phyloP scores from a whole-genome alignment of 1,140 invertebrate genomes.

The Plodia interpunctella region DNA sequence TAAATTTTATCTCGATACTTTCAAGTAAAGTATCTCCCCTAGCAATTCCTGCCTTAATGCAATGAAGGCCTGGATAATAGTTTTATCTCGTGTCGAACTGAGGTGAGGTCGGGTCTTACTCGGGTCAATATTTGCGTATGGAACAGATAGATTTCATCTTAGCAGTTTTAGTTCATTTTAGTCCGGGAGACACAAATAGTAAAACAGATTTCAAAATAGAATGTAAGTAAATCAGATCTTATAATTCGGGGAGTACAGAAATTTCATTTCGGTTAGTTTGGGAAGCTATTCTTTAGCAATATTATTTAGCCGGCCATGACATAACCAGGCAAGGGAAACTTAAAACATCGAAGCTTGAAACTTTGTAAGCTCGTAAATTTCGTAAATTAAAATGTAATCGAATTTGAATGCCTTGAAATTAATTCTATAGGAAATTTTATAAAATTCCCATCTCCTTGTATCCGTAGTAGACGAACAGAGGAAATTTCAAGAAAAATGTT shows the following conservation, averaged over 20 bases:
- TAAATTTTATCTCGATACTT: constrained; percentile 3
- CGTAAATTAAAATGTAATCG: too few relatives aligned
- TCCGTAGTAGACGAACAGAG: neutral
- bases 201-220: too few relatives aligned
- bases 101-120: constrained; percentile 33
- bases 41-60: constrained; percentile 24
- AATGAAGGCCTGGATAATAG: constrained; percentile 38
- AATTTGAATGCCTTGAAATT: neutral
- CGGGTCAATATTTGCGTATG: constrained; percentile 49
- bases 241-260: too few relatives aligned
- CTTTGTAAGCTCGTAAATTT: too few relatives aligned
- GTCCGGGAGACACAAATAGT: too few relatives aligned
- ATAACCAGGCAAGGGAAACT: too few relatives aligned
- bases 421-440: neutral
- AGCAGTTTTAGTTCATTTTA: too few relatives aligned
- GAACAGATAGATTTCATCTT: constrained; percentile 10
- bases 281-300: too few relatives aligned
- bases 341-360: too few relatives aligned
- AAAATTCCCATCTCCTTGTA: neutral
- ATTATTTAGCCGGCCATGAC: too few relatives aligned
- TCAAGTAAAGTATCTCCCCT: neutral
- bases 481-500: constrained; percentile 4
- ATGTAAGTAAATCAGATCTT: too few relatives aligned
- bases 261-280: too few relatives aligned
- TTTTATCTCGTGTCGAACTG: constrained; percentile 42